Base-by-base conservation (phyloP, 2,888 invertebrate genomes). In the Acanthosoma haemorrhoidale region DNA sequence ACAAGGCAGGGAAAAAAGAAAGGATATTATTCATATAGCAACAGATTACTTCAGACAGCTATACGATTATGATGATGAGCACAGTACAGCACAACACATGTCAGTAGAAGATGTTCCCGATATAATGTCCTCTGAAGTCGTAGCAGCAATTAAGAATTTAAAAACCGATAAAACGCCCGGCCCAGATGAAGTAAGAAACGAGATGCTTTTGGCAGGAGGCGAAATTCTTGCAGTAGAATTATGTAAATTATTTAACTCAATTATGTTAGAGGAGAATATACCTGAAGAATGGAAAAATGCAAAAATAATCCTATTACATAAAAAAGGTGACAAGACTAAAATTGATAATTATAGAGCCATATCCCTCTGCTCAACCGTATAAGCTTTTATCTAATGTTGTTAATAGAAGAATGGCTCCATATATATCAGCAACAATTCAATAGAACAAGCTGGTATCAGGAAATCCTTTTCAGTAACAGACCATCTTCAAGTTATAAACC, bases 331-430 rank as follows among this genome's bases (percentile, higher is more conserved):
- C 4, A 25, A n/a, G 15, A 21, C 15, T 43, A 16, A 31, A 13
- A 43, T 64, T 21, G 36, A 31, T 2, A 66, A 66, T 38, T 66
- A 66, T 43, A 39, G 66, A 16, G 41, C 43, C 13, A 66, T 66
- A 9, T 34, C 31, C 16, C 15, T 66, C 3, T 13, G 36, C 11
- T 66, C 66, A 25, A 32, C 15, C 21, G 9, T 66, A 6, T 41
- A 43, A 66, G 9, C 21, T 66, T 8, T 66, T 43, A 13, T 8
- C 66, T 4, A 13, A 21, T 16, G 43, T 66, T 29, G 15, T 66
- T 25, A 25, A 66, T n/a, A 43, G 11, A 6, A 39, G 43, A 15
- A 66, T 41, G 13, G 13, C 36, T 6, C 32, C 13, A 13, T 18
- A 41, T 13, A 66, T 39, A n/a, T 16, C 39, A n/a, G 8, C 25